Evolutionary conservation across 2,113 vertebrate species (phyloP), one percentile per base, ranked within the genome.

Genomic region (Phoxinus phoxinus): DNA sequence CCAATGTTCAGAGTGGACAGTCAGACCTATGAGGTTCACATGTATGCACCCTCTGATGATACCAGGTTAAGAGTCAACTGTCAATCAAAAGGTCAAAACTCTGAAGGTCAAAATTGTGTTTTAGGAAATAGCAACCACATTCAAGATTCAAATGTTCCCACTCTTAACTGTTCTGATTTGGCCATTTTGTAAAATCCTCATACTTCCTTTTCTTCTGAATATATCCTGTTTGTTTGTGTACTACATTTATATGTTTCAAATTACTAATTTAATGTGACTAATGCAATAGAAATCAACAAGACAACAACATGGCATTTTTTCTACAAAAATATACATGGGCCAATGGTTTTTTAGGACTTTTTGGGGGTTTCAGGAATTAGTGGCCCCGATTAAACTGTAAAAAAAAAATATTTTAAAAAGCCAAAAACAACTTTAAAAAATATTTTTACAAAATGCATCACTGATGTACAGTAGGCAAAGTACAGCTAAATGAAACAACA

Each of bases 1-100:
- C 87, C 87, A 63, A 72, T 88, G 79, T 87, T 88, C 85, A 83
- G 41, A 21, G 75, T 87, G 8, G 88, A 89, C 23, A 37, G n/a
- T 56, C 80, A 89, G 30, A 85, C 82, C 25, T 88, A 83, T 37
- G 85, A 88, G 13, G 85, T 88, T 58, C 83, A 87, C 32, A 88
- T 90, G 89, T 85, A 87, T 86, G 44, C 65, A 48, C 13, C 56
- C 9, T 59, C 30, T 58, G 77, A 85, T 30, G 84, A 86, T 51
- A 19, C 44, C 5, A 12, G 46, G 44, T 53, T 83, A 25, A 46
- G 30, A 30, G 83, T 79, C 13, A 78, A 48, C 21, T 27, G 30
- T 23, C 75, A 46, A 23, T 59, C 87, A 77, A 85, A 79, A 69
- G 4, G 48, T 17, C 53, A 72, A 21, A 41, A 56, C 8, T 72